phyloP scores from a whole-genome alignment of 2,797 vertebrate species.

The Spinibarbus caldwelli region DNA sequence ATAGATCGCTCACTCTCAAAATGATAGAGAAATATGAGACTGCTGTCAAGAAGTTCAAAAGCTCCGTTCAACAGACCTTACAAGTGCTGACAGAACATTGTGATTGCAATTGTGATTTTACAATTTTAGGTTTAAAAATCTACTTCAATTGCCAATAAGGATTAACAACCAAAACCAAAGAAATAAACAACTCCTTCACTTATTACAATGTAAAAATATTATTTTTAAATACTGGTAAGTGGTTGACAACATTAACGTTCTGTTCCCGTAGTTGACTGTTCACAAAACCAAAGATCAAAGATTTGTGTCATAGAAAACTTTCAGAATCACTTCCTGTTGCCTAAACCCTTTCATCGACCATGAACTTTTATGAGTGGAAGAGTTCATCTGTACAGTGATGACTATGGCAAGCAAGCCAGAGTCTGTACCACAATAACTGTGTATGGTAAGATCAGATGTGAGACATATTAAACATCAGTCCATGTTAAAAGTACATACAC shows the following conservation, averaged over 20 bases:
- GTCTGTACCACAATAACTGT: neutral
- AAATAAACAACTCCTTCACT: neutral
- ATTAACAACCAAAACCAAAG: neutral
- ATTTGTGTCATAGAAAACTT: neutral
- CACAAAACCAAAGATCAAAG: neutral
- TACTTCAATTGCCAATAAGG: neutral
- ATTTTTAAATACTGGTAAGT: neutral
- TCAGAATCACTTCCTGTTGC: neutral
- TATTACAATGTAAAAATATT: neutral
- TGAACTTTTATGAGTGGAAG: neutral
- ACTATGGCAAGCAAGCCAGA: neutral
- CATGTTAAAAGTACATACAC: neutral
- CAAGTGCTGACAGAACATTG: neutral
- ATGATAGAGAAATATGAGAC: neutral
- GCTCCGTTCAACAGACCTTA: too few relatives aligned
- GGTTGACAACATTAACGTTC: neutral
- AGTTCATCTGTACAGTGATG: neutral
- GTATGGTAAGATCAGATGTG: neutral
- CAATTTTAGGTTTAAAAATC: neutral
- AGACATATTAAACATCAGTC: neutral
- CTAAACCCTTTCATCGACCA: neutral
- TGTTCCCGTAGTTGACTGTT: neutral
- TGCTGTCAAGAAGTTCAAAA: neutral
- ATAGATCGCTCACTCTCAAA: neutral
- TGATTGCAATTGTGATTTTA: neutral